phyloP scores from a whole-genome alignment of 2,888 invertebrate genomes.

The Helobdella robusta region DNA sequence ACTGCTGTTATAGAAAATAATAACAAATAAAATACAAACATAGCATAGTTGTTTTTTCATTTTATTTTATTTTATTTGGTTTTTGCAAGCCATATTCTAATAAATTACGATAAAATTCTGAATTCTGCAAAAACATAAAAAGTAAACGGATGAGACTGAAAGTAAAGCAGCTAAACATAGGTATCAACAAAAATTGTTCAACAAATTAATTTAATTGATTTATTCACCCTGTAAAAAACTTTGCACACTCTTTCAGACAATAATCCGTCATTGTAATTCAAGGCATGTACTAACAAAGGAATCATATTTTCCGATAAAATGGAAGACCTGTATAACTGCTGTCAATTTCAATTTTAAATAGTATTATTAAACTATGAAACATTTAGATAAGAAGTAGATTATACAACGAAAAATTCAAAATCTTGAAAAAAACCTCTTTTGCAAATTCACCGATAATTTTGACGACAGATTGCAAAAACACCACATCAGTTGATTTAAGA shows the following conservation, averaged over 20 bases:
- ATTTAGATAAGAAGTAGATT: background rate
- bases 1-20: too few species aligned
- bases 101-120: too few species aligned
- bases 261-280: conserved; percentile 6
- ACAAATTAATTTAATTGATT: background rate
- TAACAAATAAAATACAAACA: too few species aligned
- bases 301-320: conserved; percentile 20
- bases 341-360: too few species aligned
- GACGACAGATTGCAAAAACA: conserved; percentile 18
- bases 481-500: conserved; percentile 11
- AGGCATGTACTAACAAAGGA: background rate
- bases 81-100: too few species aligned
- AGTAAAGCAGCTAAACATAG: too few species aligned
- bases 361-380: background rate
- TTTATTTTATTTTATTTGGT: too few species aligned
- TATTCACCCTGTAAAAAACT: conserved; percentile 18
- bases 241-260: conserved; percentile 19
- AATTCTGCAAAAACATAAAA: too few species aligned
- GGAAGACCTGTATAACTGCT: conserved; percentile 19
- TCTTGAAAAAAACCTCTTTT: conserved; percentile 6
- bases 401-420: too few species aligned
- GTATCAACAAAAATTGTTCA: too few species aligned
- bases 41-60: too few species aligned
- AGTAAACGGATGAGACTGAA: too few species aligned
- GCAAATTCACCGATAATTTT: conserved; percentile 17